A percentile compares a stretch with the other conserved stretches of the same genome.
These are phyloP conservation scores for Euphydryas editha DNA, from an alignment of 2,888 invertebrate genomes.

Conservation along the genomic window DNA sequence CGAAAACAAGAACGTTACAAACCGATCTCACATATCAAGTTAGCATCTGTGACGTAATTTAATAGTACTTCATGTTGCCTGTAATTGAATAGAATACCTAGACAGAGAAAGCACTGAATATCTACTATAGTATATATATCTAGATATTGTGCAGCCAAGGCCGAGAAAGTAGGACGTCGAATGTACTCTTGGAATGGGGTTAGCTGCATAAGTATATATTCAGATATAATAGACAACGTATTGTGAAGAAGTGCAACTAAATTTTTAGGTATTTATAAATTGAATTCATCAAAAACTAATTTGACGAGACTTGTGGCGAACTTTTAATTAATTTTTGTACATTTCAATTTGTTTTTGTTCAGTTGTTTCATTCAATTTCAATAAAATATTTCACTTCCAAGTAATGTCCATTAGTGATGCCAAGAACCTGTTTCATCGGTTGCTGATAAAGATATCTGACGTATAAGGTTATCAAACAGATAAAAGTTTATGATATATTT, in stretches of 20 bases:
- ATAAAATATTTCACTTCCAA: background rate
- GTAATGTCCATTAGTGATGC: too few relatives aligned
- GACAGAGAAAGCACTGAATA: constrained; percentile 32
- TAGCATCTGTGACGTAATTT: constrained; percentile 38
- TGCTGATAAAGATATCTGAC: too few relatives aligned
- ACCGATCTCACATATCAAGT: constrained; percentile 33
- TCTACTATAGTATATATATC: constrained; percentile 52
- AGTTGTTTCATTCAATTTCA: too few relatives aligned
- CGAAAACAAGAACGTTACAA: constrained; percentile 30
- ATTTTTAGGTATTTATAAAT: constrained; percentile 11
- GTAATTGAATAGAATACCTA: constrained; percentile 43
- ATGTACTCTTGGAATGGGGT: constrained; percentile 58
- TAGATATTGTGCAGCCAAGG: constrained; percentile 60
- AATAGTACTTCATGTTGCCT: constrained; percentile 40
- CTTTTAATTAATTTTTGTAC: background rate
- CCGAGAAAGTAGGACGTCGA: constrained; percentile 64
- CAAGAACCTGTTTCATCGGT: too few relatives aligned
- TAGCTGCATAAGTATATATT: constrained; percentile 51
- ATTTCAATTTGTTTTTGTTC: too few relatives aligned
- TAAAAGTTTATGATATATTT: too few relatives aligned
- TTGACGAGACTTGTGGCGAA: background rate
- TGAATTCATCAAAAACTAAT: background rate
- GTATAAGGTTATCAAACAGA: too few relatives aligned
- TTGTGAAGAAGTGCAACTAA: constrained; percentile 19
- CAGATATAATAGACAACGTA: constrained; percentile 25